These are phyloP conservation scores for Atrina japonica DNA, from an alignment of 2,888 invertebrate genomes.

Conservation along the genomic window DNA sequence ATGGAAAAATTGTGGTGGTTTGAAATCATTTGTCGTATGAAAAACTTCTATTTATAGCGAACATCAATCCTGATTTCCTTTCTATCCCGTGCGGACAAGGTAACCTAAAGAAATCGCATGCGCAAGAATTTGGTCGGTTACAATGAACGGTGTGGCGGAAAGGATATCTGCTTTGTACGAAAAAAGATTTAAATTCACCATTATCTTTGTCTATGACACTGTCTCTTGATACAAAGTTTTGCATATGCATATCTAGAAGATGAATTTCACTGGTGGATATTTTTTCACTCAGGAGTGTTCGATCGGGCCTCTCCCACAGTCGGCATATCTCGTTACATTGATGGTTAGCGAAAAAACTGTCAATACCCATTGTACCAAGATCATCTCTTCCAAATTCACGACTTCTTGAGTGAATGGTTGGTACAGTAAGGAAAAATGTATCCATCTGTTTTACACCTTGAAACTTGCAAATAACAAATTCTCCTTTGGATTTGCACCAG, in stretches of 20 bases:
- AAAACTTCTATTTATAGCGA: constrained; percentile 18
- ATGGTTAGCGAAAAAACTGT: constrained; percentile 64
- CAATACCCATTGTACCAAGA: constrained; percentile 60
- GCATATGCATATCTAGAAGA: constrained; percentile 19
- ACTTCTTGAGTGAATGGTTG: constrained; percentile 62
- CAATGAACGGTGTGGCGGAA: constrained; percentile 27
- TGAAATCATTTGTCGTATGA: no score
- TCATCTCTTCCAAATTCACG: constrained; percentile 55
- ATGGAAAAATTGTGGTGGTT: no score
- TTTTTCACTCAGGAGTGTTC: constrained; percentile 1
- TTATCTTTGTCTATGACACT: no score
- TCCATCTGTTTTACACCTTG: constrained; percentile 57
- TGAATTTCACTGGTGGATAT: constrained; percentile 21
- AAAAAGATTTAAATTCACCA: neutral
- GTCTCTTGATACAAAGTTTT: neutral
- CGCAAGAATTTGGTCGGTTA: constrained; percentile 21
- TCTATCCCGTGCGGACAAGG: constrained; percentile 32
- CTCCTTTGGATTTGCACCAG: constrained; percentile 63
- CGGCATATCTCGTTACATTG: constrained; percentile 63
- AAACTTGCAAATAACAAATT: constrained; percentile 58
- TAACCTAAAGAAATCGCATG: constrained; percentile 34
- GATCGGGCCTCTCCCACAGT: constrained; percentile 51
- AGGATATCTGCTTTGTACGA: neutral
- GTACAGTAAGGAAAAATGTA: constrained; percentile 61
- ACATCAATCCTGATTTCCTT: constrained; percentile 23